phyloP scores from a whole-genome alignment of 1,140 invertebrate genomes.

The Halotydeus destructor region DNA sequence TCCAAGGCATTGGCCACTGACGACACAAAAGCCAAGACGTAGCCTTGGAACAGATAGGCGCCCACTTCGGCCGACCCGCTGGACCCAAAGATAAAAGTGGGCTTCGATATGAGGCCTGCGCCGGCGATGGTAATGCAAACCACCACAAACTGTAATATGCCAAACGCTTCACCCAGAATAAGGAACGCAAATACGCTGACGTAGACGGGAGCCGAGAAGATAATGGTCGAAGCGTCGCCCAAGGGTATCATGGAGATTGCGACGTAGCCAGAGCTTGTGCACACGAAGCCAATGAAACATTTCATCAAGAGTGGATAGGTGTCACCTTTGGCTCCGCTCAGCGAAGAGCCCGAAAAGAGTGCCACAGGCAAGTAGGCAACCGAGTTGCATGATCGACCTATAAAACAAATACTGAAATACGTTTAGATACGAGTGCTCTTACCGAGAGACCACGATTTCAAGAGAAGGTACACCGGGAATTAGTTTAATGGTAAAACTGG shows the following conservation, averaged over 20 bases:
- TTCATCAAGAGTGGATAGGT: background rate
- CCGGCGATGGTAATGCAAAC: conserved; percentile 28
- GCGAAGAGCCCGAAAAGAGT: background rate
- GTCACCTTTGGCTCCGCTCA: background rate
- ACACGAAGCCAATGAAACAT: background rate
- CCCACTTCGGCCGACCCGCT: conserved; percentile 5
- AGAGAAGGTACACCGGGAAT: conserved; percentile 6
- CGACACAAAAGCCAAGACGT: conserved; percentile 53
- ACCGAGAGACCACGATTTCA: conserved; percentile 7
- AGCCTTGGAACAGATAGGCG: conserved; percentile 38
- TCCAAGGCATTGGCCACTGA: conserved; percentile 68
- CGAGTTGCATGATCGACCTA: background rate
- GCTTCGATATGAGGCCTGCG: conserved; percentile 29
- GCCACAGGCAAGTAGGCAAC: background rate
- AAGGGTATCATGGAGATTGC: conserved; percentile 28
- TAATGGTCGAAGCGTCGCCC: conserved; percentile 34
- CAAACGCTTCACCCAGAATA: conserved; percentile 31
- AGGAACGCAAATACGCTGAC: conserved; percentile 31
- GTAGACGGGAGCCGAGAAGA: conserved; percentile 33
- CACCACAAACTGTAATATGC: conserved; percentile 28
- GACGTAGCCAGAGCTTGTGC: background rate
- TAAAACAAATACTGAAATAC: too few species aligned
- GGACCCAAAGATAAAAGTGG: conserved; percentile 27
- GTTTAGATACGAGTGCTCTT: too few species aligned
- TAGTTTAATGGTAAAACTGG: conserved; percentile 7